Base-by-base conservation (phyloP, 2,797 vertebrate species). In the Vultur gryphus region DNA sequence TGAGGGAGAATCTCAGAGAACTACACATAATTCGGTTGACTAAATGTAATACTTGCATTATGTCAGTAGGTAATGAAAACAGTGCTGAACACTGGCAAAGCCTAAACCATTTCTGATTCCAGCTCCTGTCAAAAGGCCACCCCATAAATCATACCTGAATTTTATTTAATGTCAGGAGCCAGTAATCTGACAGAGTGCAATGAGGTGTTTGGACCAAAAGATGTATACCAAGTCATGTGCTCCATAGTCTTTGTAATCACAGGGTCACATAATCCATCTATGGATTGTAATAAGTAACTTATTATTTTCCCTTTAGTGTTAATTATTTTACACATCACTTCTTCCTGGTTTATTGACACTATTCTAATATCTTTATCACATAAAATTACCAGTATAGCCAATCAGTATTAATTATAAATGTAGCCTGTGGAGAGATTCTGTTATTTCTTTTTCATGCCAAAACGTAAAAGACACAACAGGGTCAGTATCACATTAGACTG, bases 261-360 rank as follows among this genome's bases (percentile, higher is more conserved):
- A 98, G 98, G 98, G 98, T 98, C 97, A 98, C 92, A 97, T 94
- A 98, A 98, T 98, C 98, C 93, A 90, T 97, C 98, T 97, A 98
- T 98, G 97, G 98, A 98, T 99, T 98, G 99, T 99, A 99, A 98
- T 99, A 98, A 98, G 98, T 99, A 98, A 99, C 97, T 98, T 98
- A 99, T 98, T 99, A 98, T 96, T 95, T 98, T 98, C 98, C 96
- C 84, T 98, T 98, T 98, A 97, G 97, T 96, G 97, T 98, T 99
- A 98, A 99, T 99, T 98, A 98, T 98, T 98, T 98, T 97, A 98
- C 97, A 98, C 96, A 97, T 98, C 96, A 90, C 91, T 97, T 83
- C 17, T 92, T 97, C 92, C 89, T 94, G 94, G 79, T 97, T 97
- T 98, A 97, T 92, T 93, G 94, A 97, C 84, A 90, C 26, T 90